phyloP scores from a whole-genome alignment of 2,113 vertebrate genomes.

The Setophaga kirtlandii region DNA sequence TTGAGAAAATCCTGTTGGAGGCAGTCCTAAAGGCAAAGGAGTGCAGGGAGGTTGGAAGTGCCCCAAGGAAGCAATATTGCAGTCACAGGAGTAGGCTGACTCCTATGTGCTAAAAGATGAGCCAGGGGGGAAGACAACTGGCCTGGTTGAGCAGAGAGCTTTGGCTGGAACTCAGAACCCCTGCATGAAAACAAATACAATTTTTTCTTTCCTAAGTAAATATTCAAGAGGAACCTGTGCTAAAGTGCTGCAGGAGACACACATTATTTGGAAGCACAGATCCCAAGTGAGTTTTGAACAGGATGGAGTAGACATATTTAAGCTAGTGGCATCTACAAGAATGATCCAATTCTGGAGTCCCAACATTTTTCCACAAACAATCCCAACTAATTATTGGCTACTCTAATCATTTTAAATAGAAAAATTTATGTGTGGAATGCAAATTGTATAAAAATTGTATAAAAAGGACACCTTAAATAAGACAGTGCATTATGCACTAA shows the following conservation, averaged over 20 bases:
- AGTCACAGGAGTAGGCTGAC: not conserved
- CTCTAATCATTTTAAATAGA: not conserved
- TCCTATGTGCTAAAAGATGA: not conserved
- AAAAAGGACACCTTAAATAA: not conserved
- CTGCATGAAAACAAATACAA: not conserved
- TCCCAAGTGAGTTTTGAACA: not conserved
- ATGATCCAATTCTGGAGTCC: not conserved
- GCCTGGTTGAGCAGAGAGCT: not conserved
- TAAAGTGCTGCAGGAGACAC: not conserved
- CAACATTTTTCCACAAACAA: not conserved
- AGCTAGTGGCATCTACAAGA: not conserved
- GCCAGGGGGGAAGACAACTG: not conserved
- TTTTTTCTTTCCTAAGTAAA: not conserved
- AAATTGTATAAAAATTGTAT: not conserved
- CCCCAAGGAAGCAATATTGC: not conserved
- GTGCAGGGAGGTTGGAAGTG: not conserved
- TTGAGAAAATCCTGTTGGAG: not conserved
- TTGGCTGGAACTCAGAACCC: not conserved
- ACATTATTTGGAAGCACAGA: not conserved
- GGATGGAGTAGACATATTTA: not conserved
- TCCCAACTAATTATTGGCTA: not conserved
- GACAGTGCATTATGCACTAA: accelerated
- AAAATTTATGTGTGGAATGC: not conserved
- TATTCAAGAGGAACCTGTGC: not conserved
- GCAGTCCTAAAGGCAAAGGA: not conserved